Evolutionary conservation across 2,113 vertebrate species (phyloP).

Genomic region (Ceratotherium simum): DNA sequence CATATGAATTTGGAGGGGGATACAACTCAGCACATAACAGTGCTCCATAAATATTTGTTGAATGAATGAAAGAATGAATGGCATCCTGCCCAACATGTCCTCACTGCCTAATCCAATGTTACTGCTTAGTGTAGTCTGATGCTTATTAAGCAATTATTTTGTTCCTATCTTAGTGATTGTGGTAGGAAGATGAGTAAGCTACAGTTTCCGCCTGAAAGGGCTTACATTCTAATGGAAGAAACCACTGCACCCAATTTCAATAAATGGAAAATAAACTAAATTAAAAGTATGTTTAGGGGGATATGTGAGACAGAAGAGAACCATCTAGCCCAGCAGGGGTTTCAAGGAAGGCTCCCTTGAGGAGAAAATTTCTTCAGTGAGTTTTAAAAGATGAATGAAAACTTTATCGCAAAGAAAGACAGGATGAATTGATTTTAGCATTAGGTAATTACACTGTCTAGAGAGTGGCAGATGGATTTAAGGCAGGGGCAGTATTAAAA

Average conservation of each 20-base stretch:
- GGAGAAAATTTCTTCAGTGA: conserved; percentile 36
- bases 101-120: neutral
- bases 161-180: conserved; percentile 3
- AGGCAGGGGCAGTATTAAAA: neutral
- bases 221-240: conserved; percentile 22
- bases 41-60: neutral
- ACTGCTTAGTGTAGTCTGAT: neutral
- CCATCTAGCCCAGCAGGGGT: neutral
- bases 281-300: neutral
- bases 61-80: neutral
- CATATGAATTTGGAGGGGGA: neutral
- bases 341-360: conserved; percentile 18
- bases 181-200: neutral
- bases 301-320: neutral
- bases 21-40: neutral
- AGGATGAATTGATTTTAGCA: neutral
- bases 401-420: conserved; percentile 7
- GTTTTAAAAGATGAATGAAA: conserved; percentile 39
- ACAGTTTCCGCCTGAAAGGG: neutral
- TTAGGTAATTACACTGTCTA: neutral
- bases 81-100: neutral
- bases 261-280: conserved; percentile 43
- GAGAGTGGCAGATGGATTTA: neutral
- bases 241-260: neutral
- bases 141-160: conserved; percentile 31